Base-by-base conservation (phyloP, 2,888 invertebrate species). In the Cosmopolites sordidus region DNA sequence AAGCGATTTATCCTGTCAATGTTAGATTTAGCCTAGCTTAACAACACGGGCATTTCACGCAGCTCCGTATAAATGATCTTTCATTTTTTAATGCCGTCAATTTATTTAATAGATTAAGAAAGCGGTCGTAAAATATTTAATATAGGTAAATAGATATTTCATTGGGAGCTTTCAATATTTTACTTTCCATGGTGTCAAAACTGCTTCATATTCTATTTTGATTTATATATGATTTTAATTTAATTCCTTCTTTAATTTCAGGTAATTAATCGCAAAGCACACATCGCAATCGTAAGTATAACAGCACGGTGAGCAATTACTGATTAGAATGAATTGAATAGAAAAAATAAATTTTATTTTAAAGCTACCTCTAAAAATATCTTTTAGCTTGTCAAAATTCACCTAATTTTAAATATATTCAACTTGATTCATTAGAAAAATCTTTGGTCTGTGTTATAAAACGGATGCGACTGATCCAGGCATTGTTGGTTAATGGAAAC, bases 401-500 rank as follows among this genome's bases (percentile, higher is more conserved):
- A 33, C 12, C 11, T 33, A 33, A 11, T 33, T 33, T 33, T 33
- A 33, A 33, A 33, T 12, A 33, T 12, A 12, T 33, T 33, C 45
- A 33, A 49, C 49, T 47, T 50, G 47, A 48, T 52, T 52, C 56
- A 56, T 52, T 52, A 51, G 27, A 53, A 53, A 48, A 56, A 49
- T 53, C 56, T 40, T 44, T 48, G 52, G 43, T 56, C 43, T 43
- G 46, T 44, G 52, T 56, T 53, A 52, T 37, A 53, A 56, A 56
- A 41, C 56, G 56, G 56, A 56, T 56, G 56, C 48, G 56, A 49
- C 56, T 43, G 27, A 45, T 53, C 52, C 56, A 43, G 47, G 50
- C 57, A 57, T 57, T 57, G 57, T 57, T 57, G 33, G 46, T 46
- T 53, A 53, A 54, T 53, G 53, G 53, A 57, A 57, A 50, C 49